phyloP scores from a whole-genome alignment of 2,797 vertebrate species.

The Parotocinclus haroldoi region DNA sequence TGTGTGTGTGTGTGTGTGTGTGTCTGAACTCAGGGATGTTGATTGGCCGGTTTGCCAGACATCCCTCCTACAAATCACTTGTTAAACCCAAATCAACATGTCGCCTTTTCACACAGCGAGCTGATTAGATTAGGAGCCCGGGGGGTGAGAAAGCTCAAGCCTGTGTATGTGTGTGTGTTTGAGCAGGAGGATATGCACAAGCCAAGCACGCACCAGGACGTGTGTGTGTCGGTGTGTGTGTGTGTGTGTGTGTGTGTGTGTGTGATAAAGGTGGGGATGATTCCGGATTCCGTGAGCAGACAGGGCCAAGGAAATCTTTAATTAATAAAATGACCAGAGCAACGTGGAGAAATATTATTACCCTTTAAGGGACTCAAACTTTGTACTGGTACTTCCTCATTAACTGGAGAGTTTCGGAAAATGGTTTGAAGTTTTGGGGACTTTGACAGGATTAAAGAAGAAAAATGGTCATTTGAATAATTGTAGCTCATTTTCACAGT shows the following conservation, averaged over 20 bases:
- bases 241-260: background rate
- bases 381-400: no score
- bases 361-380: background rate
- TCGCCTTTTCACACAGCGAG: constrained; percentile 67
- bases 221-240: constrained; percentile 50
- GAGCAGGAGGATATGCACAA: constrained; percentile 19
- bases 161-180: constrained; percentile 13
- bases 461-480: no score
- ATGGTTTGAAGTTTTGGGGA: no score
- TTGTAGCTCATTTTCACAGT: background rate
- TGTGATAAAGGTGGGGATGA: background rate
- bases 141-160: constrained; percentile 26
- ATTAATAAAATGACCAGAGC: background rate
- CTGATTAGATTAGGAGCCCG: constrained; percentile 62
- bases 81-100: constrained; percentile 76
- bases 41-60: constrained; percentile 75
- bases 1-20: constrained; percentile 17
- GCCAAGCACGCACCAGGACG: constrained; percentile 9
- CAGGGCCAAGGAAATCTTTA: background rate
- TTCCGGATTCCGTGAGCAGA: background rate
- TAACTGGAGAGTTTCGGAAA: no score
- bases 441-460: no score
- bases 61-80: constrained; percentile 75
- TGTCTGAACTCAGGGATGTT: constrained; percentile 60
- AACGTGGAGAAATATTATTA: background rate